Percentiles rank a stretch among this genome's conserved stretches.
Conservation (phyloP, 2,797 vertebrate species). For the Sebastes taczanowskii region DNA sequence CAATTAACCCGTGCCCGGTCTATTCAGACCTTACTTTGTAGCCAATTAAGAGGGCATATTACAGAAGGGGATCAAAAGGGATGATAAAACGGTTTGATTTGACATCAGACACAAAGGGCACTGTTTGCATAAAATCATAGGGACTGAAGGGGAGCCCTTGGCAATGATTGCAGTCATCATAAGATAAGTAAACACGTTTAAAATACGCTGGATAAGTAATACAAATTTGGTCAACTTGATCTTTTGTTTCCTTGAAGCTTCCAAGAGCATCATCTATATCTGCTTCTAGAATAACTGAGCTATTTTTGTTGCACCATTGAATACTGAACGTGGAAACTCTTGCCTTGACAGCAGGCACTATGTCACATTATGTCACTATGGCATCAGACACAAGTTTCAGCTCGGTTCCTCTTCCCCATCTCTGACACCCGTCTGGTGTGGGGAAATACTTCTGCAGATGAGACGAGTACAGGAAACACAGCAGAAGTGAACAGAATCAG, state of each 20-base stretch:
- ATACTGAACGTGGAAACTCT: not conserved
- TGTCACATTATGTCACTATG: conserved; percentile 9
- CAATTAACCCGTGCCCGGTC: conserved; percentile 71
- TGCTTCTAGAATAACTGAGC: not conserved
- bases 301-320: not conserved
- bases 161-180: conserved; percentile 21
- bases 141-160: not conserved
- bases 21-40: conserved; percentile 60
- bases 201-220: conserved; percentile 17
- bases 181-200: conserved; percentile 12
- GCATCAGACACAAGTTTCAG: conserved; percentile 10
- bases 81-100: conserved; percentile 37
- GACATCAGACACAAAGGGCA: conserved; percentile 19
- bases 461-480: not conserved
- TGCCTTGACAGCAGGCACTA: not conserved
- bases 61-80: conserved; percentile 37
- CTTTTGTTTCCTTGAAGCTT: not conserved
- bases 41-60: conserved; percentile 64
- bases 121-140: conserved; percentile 31
- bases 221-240: not conserved
- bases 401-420: conserved; percentile 32
- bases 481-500: conserved; percentile 22
- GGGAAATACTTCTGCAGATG: conserved; percentile 4
- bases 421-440: not conserved
- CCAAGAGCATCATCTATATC: not conserved